phyloP scores from a whole-genome alignment of 2,113 vertebrate species.

The Pica pica region DNA sequence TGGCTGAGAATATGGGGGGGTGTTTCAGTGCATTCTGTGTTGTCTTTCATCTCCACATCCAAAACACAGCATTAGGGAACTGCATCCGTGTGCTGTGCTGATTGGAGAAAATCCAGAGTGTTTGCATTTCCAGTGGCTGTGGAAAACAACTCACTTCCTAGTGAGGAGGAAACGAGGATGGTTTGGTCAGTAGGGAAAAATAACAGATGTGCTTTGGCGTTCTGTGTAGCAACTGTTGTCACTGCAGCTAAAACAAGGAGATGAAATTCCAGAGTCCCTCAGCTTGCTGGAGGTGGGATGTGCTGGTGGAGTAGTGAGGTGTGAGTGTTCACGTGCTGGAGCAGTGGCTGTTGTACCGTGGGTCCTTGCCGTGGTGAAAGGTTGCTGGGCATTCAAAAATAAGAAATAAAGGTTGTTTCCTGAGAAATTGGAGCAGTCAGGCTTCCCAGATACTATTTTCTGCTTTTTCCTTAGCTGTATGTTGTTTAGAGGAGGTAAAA shows the following conservation, averaged over 20 bases:
- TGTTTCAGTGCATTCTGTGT: not conserved
- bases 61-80: not conserved
- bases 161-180: not conserved
- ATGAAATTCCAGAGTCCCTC: not conserved
- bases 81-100: not conserved
- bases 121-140: not conserved
- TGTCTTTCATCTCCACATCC: not conserved
- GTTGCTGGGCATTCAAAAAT: not conserved
- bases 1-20: not conserved
- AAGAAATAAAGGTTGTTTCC: not conserved
- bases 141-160: not conserved
- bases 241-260: not conserved
- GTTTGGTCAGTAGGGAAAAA: not conserved
- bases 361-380: fast-evolving
- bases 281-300: not conserved
- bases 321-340: not conserved
- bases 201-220: not conserved
- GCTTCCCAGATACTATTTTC: fast-evolving
- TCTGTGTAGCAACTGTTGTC: not conserved
- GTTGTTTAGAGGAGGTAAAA: not conserved
- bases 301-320: not conserved
- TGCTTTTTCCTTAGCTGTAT: not conserved
- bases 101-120: not conserved
- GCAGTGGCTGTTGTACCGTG: not conserved
- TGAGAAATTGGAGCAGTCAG: not conserved